Evolutionary conservation across 2,113 vertebrate genomes (phyloP).

Genomic region (Neotragus moschatus): DNA sequence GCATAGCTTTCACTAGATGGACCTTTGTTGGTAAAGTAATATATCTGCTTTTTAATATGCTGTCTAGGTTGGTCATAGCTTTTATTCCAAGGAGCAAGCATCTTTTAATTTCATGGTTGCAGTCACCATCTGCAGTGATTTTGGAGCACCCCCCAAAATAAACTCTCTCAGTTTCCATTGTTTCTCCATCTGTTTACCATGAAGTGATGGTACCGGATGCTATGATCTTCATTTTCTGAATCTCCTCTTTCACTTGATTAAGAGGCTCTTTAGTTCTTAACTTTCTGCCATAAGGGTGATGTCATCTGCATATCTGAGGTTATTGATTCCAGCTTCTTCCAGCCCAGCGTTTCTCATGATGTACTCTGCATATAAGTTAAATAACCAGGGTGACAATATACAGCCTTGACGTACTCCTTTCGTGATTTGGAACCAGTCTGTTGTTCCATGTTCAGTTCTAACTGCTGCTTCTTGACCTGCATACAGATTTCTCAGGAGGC

Average conservation of each 20-base stretch:
- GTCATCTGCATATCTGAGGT: not conserved
- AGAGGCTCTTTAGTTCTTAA: not conserved
- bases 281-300: not conserved
- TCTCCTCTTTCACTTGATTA: not conserved
- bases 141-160: not conserved
- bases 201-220: not conserved
- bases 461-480: not conserved
- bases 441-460: not conserved
- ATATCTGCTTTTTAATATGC: not conserved
- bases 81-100: not conserved
- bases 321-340: not conserved
- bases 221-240: not conserved
- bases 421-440: fast-evolving
- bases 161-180: not conserved
- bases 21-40: not conserved
- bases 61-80: not conserved
- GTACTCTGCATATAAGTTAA: not conserved
- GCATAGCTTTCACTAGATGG: not conserved
- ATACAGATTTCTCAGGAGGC: not conserved
- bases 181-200: not conserved
- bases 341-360: not conserved
- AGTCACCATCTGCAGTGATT: not conserved
- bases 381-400: not conserved
- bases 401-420: not conserved
- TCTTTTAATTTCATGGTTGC: not conserved